Conservation (phyloP, 2,113 vertebrate genomes). For the Ranitomeya imitator region DNA sequence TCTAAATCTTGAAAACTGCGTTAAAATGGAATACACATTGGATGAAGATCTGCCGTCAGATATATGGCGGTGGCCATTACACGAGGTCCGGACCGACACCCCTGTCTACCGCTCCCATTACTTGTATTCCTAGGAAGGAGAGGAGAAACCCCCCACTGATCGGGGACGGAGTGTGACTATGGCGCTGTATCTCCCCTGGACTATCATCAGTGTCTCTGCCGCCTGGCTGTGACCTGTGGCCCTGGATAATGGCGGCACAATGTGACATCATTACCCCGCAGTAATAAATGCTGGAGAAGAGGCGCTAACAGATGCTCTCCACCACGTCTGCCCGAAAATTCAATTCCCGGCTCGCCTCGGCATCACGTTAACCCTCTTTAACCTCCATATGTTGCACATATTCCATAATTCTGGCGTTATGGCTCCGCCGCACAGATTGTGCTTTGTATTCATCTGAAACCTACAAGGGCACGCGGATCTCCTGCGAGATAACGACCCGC, state of each 20-base stretch:
- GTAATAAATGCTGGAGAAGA: conserved; percentile 1
- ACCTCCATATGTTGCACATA: conserved; percentile 27
- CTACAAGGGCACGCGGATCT: conserved; percentile 5
- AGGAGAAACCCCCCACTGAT: background rate
- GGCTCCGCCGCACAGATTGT: background rate
- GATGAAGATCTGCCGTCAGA: too few species aligned
- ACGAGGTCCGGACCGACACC: too few species aligned
- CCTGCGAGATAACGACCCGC: background rate
- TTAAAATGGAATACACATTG: too few species aligned
- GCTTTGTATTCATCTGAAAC: conserved; percentile 1
- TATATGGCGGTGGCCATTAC: too few species aligned
- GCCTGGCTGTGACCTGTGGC: background rate
- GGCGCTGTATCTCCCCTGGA: background rate
- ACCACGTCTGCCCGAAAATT: conserved; percentile 1
- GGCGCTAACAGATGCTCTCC: background rate
- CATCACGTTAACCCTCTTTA: conserved; percentile 24
- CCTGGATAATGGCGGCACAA: background rate
- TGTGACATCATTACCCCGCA: background rate
- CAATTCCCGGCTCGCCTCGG: conserved; percentile 4
- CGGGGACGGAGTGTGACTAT: background rate
- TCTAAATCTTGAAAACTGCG: too few species aligned
- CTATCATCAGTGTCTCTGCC: background rate
- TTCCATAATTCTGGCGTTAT: conserved; percentile 10
- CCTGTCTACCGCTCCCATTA: too few species aligned
- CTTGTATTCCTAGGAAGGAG: background rate